A percentile compares a stretch with the other conserved stretches of the same genome.
Evolutionary conservation across 2,797 vertebrate species (phyloP).

Genomic region (Tolypeutes matacus): DNA sequence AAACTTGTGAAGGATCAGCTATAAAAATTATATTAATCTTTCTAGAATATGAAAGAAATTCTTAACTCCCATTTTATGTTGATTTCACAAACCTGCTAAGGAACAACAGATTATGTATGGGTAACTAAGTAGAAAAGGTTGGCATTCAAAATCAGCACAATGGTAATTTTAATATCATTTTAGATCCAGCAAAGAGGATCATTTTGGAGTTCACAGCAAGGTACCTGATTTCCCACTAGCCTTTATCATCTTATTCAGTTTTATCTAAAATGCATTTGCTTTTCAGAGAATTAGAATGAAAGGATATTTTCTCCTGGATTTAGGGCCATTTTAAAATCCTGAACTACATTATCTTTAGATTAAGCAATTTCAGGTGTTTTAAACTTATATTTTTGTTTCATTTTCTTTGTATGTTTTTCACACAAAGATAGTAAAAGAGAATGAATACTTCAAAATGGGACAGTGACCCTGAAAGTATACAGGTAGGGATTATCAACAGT

Average conservation of each 20-base stretch:
- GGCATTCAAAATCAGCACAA: neutral
- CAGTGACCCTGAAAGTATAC: neutral
- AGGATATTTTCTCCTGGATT: neutral
- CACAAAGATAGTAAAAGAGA: neutral
- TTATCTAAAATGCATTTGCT: neutral
- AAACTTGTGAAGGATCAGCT: neutral
- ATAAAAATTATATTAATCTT: neutral
- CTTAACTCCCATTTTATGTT: neutral
- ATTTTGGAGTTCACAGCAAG: neutral
- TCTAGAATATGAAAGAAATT: neutral
- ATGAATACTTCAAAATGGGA: neutral
- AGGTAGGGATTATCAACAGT: fast-evolving
- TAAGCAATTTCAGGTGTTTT: neutral
- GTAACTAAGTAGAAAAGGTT: neutral
- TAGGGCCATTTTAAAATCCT: neutral
- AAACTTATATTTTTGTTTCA: neutral
- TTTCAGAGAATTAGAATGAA: neutral
- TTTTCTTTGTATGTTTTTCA: neutral
- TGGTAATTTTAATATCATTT: neutral
- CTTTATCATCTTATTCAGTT: neutral
- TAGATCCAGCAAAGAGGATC: neutral
- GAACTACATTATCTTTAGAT: neutral
- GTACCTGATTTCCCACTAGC: neutral
- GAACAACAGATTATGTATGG: neutral
- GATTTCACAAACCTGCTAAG: neutral